These are phyloP conservation scores for Psylliodes chrysocephalus DNA, from an alignment of 2,888 invertebrate species.

Conservation along the genomic window DNA sequence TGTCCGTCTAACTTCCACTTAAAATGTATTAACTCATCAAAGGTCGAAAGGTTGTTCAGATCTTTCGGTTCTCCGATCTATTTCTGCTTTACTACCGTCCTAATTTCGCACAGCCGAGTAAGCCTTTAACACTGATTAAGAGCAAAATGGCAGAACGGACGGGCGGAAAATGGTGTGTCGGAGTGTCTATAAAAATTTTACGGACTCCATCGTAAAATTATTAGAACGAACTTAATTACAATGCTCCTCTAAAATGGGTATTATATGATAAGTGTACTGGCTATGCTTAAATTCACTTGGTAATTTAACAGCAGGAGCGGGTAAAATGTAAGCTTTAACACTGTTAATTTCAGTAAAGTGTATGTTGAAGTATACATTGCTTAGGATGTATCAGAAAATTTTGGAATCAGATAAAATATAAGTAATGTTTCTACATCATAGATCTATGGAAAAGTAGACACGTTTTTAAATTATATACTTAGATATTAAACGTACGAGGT, in stretches of 20 bases:
- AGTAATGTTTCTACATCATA: no score
- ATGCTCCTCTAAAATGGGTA: neutral
- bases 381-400: no score
- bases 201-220: conserved; percentile 5
- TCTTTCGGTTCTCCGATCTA: conserved; percentile 13
- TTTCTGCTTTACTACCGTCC: conserved; percentile 18
- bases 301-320: no score
- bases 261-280: neutral
- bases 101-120: conserved; percentile 17
- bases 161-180: conserved; percentile 14
- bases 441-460: no score
- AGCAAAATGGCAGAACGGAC: conserved; percentile 7
- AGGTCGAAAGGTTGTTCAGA: neutral
- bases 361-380: no score
- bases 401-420: no score
- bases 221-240: conserved; percentile 8
- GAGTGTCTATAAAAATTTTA: conserved; percentile 8
- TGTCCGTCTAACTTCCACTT: neutral
- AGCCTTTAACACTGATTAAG: conserved; percentile 15
- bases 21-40: conserved; percentile 3
- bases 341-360: no score
- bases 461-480: no score
- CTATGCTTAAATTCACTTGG: no score
- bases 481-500: no score
- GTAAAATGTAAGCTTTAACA: no score